Evolutionary conservation across 1,140 invertebrate genomes (phyloP), one percentile per base, ranked within the genome.

Genomic region (Spodoptera litura): DNA sequence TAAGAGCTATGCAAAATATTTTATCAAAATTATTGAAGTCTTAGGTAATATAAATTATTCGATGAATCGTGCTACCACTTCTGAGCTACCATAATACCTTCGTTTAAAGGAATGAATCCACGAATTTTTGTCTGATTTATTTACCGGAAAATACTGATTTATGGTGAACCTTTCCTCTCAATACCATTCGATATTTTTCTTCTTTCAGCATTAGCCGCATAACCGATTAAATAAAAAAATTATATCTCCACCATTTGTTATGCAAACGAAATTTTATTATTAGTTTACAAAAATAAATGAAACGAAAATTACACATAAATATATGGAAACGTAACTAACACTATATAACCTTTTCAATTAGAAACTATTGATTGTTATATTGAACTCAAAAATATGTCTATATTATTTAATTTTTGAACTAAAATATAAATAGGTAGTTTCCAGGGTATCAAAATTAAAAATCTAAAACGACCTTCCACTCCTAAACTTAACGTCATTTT

Each of bases 81-180:
- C 68, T 56, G 38, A 49, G 55, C 73, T 53, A 64, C 11, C 73
- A 51, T 70, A 73, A 78, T 27, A 38, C 58, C 68, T 68, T 51
- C 62, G 56, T 72, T 78, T 72, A 72, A 62, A 73, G 78, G 51
- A 72, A 73, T 73, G 58, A 78, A 53, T 38, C 58, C 20, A 51
- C 49, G 55, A 72, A 64, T 78, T 71, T 72, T 68, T 53, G 27
- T 78, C 70, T 78, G 66, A 78, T 71, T 78, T 78, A 78, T 72
- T 73, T 73, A 70, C 58, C 58, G 70, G 56, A 72, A 73, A 73
- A 78, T 78, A 78, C 70, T 78, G 70, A 72, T 78, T 78, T 78
- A 64, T 78, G 11, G 35, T 20, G n/a, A 73, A 72, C 64, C 20
- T 78, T 78, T 55, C 51, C 59, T 68, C 64, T 51, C 64, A 52